Evolutionary conservation across 2,113 vertebrate species (phyloP), one percentile per base, ranked within the genome.

Genomic region (Nymphicus hollandicus): DNA sequence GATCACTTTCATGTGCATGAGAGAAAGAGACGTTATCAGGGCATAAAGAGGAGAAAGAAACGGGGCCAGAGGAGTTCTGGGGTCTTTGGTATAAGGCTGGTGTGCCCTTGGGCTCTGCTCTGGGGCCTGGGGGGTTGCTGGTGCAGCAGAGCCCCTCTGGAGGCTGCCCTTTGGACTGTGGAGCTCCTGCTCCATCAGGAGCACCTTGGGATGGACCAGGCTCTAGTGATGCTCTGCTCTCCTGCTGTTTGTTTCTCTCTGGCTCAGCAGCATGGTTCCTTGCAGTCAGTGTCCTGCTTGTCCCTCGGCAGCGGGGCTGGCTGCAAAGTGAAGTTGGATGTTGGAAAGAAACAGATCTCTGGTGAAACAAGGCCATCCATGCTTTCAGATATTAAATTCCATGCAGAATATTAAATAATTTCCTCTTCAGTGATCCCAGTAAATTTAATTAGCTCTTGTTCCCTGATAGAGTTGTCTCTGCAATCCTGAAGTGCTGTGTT

Each of bases 391-490:
- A 93, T 88, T 95, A 93, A 97, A 97, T 98, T 97, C 97, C 93
- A 74, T 61, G 87, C 97, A 97, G 97, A 97, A 97, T 97, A 97
- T 98, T 97, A 98, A 98, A 98, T 98, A 97, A 98, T 98, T 98
- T 97, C 98, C 97, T 98, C 98, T 97, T 98, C 97, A 97, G 3
- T 88, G 98, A 98, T 98, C 97, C 98, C 88, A 88, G 97, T 97
- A 97, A 97, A 97, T 98, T 98, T 98, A 99, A 99, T 99, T 98
- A 98, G 98, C 91, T 97, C 98, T 87, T 95, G 96, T 94, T 98
- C 96, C 96, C 97, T 22, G 27, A 93, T 91, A 96, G 97, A 98
- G 98, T 91, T 98, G 97, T 98, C 91, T 88, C 95, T 91, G 87
- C 29, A 16, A 56, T 95, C 90, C 91, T 53, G 91, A 89, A 96